Evolutionary conservation across 2,113 vertebrate species (phyloP), one percentile per base, ranked within the genome.

Genomic region (Colinus virginianus): DNA sequence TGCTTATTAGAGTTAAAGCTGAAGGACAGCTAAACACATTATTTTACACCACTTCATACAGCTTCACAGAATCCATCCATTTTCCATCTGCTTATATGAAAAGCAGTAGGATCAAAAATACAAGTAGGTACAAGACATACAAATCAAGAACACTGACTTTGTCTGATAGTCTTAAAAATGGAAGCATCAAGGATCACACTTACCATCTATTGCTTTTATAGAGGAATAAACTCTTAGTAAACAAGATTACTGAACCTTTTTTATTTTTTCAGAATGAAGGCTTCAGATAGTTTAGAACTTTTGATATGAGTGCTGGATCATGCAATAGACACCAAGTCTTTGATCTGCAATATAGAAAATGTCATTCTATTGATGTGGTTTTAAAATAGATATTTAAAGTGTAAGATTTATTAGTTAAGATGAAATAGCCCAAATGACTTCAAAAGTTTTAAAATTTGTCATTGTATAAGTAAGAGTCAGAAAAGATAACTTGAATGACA

Each of bases 31-130:
- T 74, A 55, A 94, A 82, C 21, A 79, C 36, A 59, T 59, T 51
- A 46, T 66, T 95, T 94, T 93, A 91, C 64, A 56, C 17, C 72
- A 63, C 45, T 86, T 92, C 70, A 67, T n/a, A 63, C 22, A 96
- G 42, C 59, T 90, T 85, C 63, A 59, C n/a, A 90, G 59, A 64
- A 88, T 70, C 90, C 82, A 93, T 77, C 46, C 68, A 42, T 95
- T 95, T 90, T 76, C 94, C 90, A 88, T 93, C 87, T 96, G 90
- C 71, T 94, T 86, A 90, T 94, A 55, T 94, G 61, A 80, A 87
- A 90, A 80, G 70, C 78, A 95, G 76, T 91, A 93, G 49, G 49
- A 85, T 91, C 90, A 87, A 74, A 94, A 96, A 95, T 93, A 93
- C 78, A 68, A 42, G 66, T 76, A 90, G 34, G 25, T 77, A 93